Evolutionary conservation across 1,140 invertebrate genomes (phyloP), one percentile per base, ranked within the genome.

Genomic region (Brachystomella parvula): DNA sequence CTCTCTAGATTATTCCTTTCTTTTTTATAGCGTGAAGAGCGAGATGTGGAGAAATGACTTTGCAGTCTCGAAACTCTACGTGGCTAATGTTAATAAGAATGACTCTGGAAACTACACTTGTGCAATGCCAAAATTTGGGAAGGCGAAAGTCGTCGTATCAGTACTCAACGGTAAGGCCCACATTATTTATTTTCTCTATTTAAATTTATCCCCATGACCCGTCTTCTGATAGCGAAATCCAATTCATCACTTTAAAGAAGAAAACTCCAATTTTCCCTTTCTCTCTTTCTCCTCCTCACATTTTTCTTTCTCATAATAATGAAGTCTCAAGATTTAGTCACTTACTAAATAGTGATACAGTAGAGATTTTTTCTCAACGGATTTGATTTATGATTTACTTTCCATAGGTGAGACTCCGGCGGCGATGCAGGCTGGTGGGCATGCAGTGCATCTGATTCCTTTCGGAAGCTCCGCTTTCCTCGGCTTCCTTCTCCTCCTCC

Each of bases 101-200:
- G 89, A 92, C 75, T 89, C 88, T 21, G 89, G 89, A 29, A 90
- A 90, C 76, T 92, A 92, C 76, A 89, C 87, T 53, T 92, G 89
- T 74, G 84, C 86, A 21, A 79, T 91, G 64, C 85, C 86, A 33
- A 87, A 89, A 67, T 84, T 88, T 64, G 88, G 89, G 3, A 83
- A 85, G 32, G 87, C 87, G 53, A 83, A 80, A 30, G 87, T 92
- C 59, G 83, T 85, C 65, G 87, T 92, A 28, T 89, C 90, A 77
- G 87, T 92, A 39, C 80, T 91, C 53, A 90, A 89, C 81, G 89
- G 89, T 90, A 79, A 80, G 79, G 39, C 2, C 30, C 28, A 47
- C 28, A 60, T 47, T 68, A 3, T 26, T 59, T 35, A 12, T n/a
- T 44, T n/a, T 44, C 39, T 44, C 39, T 44, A 9, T 44, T n/a